These are phyloP conservation scores for Prosopocoilus inquinatus DNA, from an alignment of 2,888 invertebrate species.

Conservation along the genomic window DNA sequence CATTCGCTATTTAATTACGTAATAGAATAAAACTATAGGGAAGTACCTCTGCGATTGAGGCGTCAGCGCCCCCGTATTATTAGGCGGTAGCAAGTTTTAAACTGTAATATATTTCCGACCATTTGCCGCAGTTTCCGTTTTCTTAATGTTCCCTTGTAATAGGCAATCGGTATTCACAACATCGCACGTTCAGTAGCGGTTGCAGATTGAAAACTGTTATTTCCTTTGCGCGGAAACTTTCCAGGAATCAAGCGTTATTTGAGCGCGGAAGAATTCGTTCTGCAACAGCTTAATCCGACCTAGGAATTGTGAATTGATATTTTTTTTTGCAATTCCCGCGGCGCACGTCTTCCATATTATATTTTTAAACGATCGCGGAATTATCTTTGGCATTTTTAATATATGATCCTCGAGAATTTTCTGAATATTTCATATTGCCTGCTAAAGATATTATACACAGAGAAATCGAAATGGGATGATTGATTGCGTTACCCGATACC, in stretches of 20 bases:
- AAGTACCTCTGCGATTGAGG: too few relatives aligned
- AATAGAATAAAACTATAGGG: too few relatives aligned
- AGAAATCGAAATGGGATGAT: neutral
- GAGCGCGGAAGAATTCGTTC: neutral
- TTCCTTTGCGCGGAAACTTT: neutral
- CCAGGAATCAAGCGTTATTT: neutral
- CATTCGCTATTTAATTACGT: too few relatives aligned
- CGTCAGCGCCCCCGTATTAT: too few relatives aligned
- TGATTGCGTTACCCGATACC: neutral
- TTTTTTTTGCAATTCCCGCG: neutral
- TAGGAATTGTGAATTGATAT: neutral
- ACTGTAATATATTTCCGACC: constrained; percentile 4
- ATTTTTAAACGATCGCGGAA: neutral
- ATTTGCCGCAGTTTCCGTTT: constrained; percentile 22
- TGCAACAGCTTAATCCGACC: too few relatives aligned
- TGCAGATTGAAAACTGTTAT: neutral
- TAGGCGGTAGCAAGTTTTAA: too few relatives aligned
- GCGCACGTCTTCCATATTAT: neutral
- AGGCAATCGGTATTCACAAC: constrained; percentile 25
- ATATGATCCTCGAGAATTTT: neutral
- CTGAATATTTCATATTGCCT: neutral
- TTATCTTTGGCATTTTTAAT: constrained; percentile 4
- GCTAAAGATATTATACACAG: neutral
- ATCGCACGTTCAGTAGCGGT: constrained; percentile 14
- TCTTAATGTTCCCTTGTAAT: constrained; percentile 22